A percentile compares a stretch with the other conserved stretches of the same genome.
phyloP scores from a whole-genome alignment of 2,797 vertebrate species.

The Hypotaenidia okinawae region DNA sequence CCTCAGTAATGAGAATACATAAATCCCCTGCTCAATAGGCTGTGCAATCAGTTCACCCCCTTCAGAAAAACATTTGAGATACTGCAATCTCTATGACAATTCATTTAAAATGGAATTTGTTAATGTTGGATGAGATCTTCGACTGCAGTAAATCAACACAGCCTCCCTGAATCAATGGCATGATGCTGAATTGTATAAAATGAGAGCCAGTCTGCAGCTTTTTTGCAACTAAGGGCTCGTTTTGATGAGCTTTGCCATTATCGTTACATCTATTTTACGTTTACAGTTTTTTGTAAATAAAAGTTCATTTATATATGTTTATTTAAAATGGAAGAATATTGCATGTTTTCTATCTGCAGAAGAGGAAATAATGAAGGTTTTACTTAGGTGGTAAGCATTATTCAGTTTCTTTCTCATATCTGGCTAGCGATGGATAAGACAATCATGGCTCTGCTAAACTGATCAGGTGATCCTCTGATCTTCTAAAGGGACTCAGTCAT shows the following conservation, averaged over 20 bases:
- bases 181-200: not conserved
- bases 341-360: not conserved
- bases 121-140: not conserved
- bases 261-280: not conserved
- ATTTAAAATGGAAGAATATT: not conserved
- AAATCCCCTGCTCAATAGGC: not conserved
- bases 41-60: not conserved
- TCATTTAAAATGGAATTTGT: constrained; percentile 12
- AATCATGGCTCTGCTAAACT: not conserved
- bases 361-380: not conserved
- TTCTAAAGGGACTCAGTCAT: too few relatives aligned
- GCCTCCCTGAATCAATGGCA: not conserved
- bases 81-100: not conserved
- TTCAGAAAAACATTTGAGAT: not conserved
- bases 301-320: not conserved
- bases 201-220: not conserved
- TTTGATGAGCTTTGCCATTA: not conserved
- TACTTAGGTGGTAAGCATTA: not conserved
- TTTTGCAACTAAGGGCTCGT: not conserved
- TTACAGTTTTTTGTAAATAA: not conserved
- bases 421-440: not conserved
- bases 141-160: not conserved
- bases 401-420: not conserved
- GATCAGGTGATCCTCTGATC: not conserved
- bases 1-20: constrained; percentile 4